Conservation (phyloP, 2,888 invertebrate species). For the Tipula helvola region DNA sequence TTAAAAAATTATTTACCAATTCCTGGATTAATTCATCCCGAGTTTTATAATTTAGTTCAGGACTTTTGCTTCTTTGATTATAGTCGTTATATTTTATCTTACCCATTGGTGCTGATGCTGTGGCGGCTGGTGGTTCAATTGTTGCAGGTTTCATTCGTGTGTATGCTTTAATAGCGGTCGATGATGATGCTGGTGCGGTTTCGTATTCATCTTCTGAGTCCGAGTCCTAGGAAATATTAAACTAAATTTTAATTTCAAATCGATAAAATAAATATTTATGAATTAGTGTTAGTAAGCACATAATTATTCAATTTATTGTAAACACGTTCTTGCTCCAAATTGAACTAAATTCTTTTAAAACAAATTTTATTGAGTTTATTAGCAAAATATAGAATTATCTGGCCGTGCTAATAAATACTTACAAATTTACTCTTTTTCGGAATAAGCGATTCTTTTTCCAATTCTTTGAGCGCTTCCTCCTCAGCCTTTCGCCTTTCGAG, state of each 20-base stretch:
- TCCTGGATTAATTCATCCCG: conserved; percentile 10
- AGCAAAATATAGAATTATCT: too few relatives aligned
- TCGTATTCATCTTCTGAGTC: conserved; percentile 10
- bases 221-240: conserved; percentile 16
- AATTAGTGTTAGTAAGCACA: too few relatives aligned
- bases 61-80: neutral
- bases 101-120: neutral
- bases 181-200: neutral
- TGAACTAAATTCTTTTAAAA: neutral
- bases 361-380: too few relatives aligned
- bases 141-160: neutral
- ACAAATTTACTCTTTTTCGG: conserved; percentile 13
- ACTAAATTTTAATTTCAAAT: neutral
- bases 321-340: neutral
- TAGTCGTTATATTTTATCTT: neutral
- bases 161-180: neutral
- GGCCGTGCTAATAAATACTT: neutral
- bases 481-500: conserved; percentile 38
- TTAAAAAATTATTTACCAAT: conserved; percentile 9
- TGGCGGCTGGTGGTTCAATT: neutral
- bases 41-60: conserved; percentile 4
- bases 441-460: conserved; percentile 13
- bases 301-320: neutral
- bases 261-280: neutral
- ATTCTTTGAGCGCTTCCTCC: conserved; percentile 37